Conservation (phyloP, 2,113 vertebrate species). For the Myrmecophaga tridactyla region DNA sequence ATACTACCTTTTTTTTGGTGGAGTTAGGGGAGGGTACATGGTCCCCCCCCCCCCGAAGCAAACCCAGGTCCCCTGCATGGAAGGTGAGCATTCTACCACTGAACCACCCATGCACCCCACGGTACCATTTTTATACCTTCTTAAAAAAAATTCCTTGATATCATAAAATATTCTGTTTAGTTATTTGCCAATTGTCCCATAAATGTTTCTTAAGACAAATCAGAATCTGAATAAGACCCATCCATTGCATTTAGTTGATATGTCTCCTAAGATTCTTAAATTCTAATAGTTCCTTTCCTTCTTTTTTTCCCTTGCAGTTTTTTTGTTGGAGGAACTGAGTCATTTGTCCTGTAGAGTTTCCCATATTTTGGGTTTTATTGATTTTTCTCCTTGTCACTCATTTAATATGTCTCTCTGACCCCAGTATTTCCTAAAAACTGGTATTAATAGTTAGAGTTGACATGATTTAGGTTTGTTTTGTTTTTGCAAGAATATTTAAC, state of each 20-base stretch:
- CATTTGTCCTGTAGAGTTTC: not conserved
- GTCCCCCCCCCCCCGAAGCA: no score
- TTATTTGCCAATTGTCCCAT: not conserved
- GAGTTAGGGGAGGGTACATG: no score
- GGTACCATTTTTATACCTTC: not conserved
- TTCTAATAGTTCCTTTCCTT: not conserved
- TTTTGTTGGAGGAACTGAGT: not conserved
- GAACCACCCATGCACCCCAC: no score
- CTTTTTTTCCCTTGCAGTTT: no score
- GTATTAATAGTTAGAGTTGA: not conserved
- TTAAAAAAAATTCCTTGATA: not conserved
- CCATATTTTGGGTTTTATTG: not conserved
- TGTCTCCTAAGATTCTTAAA: not conserved
- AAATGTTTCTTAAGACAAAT: not conserved
- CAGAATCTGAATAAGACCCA: not conserved
- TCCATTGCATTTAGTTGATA: not conserved
- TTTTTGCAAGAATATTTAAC: not conserved
- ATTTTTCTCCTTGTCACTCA: not conserved
- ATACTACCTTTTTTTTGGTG: no score
- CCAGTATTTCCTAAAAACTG: not conserved
- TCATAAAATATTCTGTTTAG: not conserved
- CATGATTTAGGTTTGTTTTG: not conserved
- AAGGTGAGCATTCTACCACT: no score
- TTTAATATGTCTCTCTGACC: not conserved
- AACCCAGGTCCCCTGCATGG: no score